phyloP scores from a whole-genome alignment of 2,888 invertebrate genomes.

The Drosophila ustulata region DNA sequence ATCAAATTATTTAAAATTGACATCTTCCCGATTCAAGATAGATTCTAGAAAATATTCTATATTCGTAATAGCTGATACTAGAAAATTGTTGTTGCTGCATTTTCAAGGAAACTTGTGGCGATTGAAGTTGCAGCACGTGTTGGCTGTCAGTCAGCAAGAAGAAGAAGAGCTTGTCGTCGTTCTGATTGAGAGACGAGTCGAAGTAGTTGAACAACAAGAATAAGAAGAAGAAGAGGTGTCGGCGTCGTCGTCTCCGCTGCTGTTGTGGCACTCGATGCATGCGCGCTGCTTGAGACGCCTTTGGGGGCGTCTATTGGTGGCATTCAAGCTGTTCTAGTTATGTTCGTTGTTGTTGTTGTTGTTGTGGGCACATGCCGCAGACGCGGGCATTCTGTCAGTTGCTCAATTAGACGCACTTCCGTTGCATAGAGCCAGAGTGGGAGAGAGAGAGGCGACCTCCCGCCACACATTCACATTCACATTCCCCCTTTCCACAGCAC shows the following conservation, averaged over 20 bases:
- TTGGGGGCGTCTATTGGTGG: constrained; percentile 6
- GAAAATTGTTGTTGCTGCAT: constrained; percentile 7
- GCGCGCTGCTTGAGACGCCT: constrained; percentile 13
- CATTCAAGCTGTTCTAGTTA: constrained; percentile 17
- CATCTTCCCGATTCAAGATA: too few species aligned
- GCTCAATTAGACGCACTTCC: constrained; percentile 80
- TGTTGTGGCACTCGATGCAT: constrained; percentile 9
- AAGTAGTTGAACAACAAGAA: background rate
- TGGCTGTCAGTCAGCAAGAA: constrained; percentile 55
- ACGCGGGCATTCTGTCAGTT: constrained; percentile 69
- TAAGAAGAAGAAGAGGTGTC: background rate
- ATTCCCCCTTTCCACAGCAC: background rate
- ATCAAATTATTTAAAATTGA: too few species aligned
- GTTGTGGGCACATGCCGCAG: constrained; percentile 51
- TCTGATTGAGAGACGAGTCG: constrained; percentile 38
- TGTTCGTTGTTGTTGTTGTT: constrained; percentile 20
- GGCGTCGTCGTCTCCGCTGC: constrained; percentile 5
- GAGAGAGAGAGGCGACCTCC: constrained; percentile 22
- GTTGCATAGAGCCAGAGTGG: constrained; percentile 44
- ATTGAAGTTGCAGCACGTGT: constrained; percentile 58
- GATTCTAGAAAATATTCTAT: too few species aligned
- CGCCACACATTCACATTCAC: background rate
- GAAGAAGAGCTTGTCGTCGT: constrained; percentile 10
- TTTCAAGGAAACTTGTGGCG: background rate
- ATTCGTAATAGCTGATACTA: background rate